Conservation (phyloP, 1,140 invertebrate genomes). For the Rhynchophorus ferrugineus region DNA sequence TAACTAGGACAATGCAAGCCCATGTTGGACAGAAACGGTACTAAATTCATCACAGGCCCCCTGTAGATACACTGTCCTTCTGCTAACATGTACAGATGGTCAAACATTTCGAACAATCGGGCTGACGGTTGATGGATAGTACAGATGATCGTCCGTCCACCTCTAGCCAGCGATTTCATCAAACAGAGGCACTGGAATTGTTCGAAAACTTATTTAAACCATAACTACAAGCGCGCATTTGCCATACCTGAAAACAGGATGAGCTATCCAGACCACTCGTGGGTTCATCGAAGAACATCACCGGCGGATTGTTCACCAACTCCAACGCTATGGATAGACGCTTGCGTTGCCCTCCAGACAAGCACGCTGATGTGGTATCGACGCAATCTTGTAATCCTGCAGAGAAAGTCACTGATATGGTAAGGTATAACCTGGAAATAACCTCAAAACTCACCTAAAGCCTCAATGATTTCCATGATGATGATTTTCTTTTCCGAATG, state of each 20-base stretch:
- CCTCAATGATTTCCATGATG: constrained; percentile 74
- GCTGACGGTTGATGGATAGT: constrained; percentile 97
- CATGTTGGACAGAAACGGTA: constrained; percentile 79
- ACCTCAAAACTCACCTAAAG: constrained; percentile 40
- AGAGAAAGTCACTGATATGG: constrained; percentile 9
- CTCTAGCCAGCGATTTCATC: constrained; percentile 67
- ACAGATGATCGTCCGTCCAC: constrained; percentile 87
- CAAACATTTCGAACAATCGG: constrained; percentile 92
- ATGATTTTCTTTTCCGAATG: constrained; percentile 68
- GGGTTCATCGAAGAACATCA: constrained; percentile 97
- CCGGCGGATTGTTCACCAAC: constrained; percentile 83
- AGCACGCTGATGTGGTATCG: constrained; percentile 67
- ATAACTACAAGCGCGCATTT: too few relatives aligned
- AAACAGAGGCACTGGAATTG: constrained; percentile 69
- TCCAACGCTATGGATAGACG: constrained; percentile 83
- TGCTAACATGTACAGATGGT: constrained; percentile 81
- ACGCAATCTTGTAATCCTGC: constrained; percentile 59
- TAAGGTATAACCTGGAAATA: too few relatives aligned
- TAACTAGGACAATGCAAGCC: constrained; percentile 84
- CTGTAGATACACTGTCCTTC: constrained; percentile 90
- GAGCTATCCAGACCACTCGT: constrained; percentile 93
- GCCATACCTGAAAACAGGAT: constrained; percentile 65
- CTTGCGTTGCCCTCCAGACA: constrained; percentile 91
- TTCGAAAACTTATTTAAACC: neutral
- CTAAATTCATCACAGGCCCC: constrained; percentile 69